Evolutionary conservation across 1,140 invertebrate species (phyloP), one percentile per base, ranked within the genome.

Genomic region (Laodelphax striatellus): DNA sequence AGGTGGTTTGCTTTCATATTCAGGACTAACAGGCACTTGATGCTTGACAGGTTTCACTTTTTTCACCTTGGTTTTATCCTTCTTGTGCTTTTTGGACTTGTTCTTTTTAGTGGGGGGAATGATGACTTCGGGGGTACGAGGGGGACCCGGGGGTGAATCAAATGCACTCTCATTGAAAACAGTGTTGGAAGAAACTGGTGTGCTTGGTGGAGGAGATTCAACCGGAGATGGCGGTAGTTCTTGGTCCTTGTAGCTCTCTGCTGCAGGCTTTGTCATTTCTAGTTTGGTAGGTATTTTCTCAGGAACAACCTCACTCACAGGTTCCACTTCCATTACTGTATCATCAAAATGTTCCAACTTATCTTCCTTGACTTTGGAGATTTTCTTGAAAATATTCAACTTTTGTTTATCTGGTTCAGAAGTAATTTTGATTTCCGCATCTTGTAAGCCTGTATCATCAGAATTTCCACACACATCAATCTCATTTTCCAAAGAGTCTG

Each of bases 311-410:
- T 16, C 19, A 24, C n/a, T 41, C 17, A n/a, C 13, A n/a, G 77
- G 77, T 44, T 76, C 77, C 16, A 70, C 66, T 8, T 69, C 72
- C 60, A n/a, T 57, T 57, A 44, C 28, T 38, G 6, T 10, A 17
- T 24, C 19, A 52, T 59, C 46, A n/a, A 38, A 50, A 13, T 17
- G 34, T 13, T 52, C 31, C 71, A 76, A 75, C 64, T 77, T 79
- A 64, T 83, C 82, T 65, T 84, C 82, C 73, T 85, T 88, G 17
- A 82, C 81, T 76, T 87, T 88, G 55, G 85, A 83, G 66, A 90
- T 87, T 73, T 90, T 90, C 69, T 89, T 91, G 66, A 91, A 88
- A 69, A 91, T 88, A 74, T 90, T 90, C 24, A 88, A 71, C 71
- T 91, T 91, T 70, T 84, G 86, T 71, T 83, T 86, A 69, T 90